Evolutionary conservation across 2,888 invertebrate species (phyloP).

Genomic region (Cylloceria caligata): DNA sequence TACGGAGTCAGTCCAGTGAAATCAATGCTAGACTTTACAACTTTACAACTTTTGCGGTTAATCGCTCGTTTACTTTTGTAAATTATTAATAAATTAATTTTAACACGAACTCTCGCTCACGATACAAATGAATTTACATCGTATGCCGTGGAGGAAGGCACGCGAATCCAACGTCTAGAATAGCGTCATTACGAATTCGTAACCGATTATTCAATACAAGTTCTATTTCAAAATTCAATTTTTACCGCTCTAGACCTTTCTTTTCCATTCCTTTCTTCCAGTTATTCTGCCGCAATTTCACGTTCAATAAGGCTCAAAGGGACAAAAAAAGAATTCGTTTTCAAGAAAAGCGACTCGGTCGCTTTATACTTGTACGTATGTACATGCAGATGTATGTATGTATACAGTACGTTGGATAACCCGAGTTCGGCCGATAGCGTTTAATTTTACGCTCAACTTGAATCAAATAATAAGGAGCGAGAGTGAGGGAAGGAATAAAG

Average conservation of each 20-base stretch:
- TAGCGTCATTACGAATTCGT: not conserved
- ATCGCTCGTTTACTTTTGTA: conserved; percentile 30
- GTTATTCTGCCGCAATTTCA: conserved; percentile 1
- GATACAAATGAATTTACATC: conserved; percentile 34
- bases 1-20: not conserved
- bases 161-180: not conserved
- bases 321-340: conserved; percentile 20
- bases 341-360: conserved; percentile 6
- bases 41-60: conserved; percentile 32
- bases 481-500: conserved; percentile 19
- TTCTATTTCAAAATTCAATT: not conserved
- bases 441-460: conserved; percentile 58
- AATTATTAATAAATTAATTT: conserved; percentile 38
- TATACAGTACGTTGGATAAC: conserved; percentile 1
- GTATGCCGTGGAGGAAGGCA: not conserved
- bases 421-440: conserved; percentile 30
- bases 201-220: not conserved
- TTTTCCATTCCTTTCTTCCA: not conserved
- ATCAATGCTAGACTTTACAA: not conserved
- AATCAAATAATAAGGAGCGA: conserved; percentile 52
- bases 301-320: conserved; percentile 24
- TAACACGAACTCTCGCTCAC: conserved; percentile 9
- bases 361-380: conserved; percentile 12
- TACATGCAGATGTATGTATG: conserved; percentile 2
- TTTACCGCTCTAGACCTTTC: not conserved